These are phyloP conservation scores for Bombus turneri DNA, from an alignment of 1,140 invertebrate species.

Conservation along the genomic window DNA sequence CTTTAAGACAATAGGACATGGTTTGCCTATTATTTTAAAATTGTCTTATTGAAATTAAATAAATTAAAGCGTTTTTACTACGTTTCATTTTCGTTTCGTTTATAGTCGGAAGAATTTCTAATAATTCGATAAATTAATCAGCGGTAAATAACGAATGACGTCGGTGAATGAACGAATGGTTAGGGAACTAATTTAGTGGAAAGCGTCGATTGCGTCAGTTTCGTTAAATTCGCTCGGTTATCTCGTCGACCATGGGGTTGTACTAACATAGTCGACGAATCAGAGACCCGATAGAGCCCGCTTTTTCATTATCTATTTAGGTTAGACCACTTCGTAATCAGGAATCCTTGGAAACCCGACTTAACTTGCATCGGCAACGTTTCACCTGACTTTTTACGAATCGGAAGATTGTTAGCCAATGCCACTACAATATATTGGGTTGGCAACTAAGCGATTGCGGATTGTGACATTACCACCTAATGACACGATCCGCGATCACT, in stretches of 20 bases:
- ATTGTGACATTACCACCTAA: too few species aligned
- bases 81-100: too few species aligned
- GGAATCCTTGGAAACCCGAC: neutral
- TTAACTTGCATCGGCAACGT: neutral
- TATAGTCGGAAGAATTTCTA: too few species aligned
- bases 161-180: neutral
- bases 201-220: neutral
- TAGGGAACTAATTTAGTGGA: neutral
- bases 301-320: slow-evolving; percentile 1
- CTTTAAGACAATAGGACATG: too few species aligned
- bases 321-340: neutral
- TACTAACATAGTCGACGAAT: neutral
- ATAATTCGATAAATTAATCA: too few species aligned
- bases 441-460: too few species aligned
- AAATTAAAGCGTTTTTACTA: too few species aligned
- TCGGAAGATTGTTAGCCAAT: too few species aligned
- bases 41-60: too few species aligned
- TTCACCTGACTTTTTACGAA: neutral
- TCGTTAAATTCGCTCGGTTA: neutral
- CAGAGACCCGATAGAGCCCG: neutral
- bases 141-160: neutral
- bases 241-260: neutral
- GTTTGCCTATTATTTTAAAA: too few species aligned
- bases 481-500: too few species aligned
- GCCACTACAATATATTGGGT: too few species aligned